Evolutionary conservation across 2,888 invertebrate genomes (phyloP).

Genomic region (Papilio protenor): DNA sequence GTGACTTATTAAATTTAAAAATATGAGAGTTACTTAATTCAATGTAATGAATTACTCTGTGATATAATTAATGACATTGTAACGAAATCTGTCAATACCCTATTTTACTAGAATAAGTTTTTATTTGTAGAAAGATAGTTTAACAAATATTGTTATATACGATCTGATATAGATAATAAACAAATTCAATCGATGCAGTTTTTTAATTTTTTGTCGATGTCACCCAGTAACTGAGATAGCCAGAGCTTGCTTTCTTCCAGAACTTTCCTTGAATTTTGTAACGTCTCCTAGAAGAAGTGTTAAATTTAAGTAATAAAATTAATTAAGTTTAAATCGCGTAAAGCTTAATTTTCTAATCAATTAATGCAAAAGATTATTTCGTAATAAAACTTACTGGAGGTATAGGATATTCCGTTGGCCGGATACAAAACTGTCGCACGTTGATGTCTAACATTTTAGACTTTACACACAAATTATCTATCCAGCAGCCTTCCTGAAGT

Average conservation of each 20-base stretch:
- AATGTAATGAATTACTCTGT: conserved; percentile 55
- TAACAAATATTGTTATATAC: conserved; percentile 45
- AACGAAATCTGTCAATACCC: conserved; percentile 52
- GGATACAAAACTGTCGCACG: conserved; percentile 82
- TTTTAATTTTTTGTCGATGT: conserved; percentile 69
- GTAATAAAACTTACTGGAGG: conserved; percentile 67
- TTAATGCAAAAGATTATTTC: not conserved
- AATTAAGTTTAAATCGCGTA: not conserved
- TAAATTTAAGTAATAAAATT: not conserved
- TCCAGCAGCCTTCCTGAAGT: conserved; percentile 87
- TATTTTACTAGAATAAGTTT: conserved; percentile 46
- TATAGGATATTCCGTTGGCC: conserved; percentile 84
- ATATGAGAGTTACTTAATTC: conserved; percentile 39
- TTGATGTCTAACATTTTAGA: conserved; percentile 84
- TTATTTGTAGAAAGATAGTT: conserved; percentile 42
- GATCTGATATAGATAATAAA: conserved; percentile 56
- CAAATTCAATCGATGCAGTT: conserved; percentile 73
- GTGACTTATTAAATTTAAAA: conserved; percentile 11
- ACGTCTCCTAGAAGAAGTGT: conserved; percentile 57
- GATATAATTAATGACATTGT: conserved; percentile 57
- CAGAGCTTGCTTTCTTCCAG: conserved; percentile 69
- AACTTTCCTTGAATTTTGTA: conserved; percentile 58
- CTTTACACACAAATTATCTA: conserved; percentile 77
- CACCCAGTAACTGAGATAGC: conserved; percentile 64
- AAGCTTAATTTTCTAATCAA: not conserved